A percentile compares a stretch with the other conserved stretches of the same genome.
Evolutionary conservation across 2,113 vertebrate species (phyloP).

Genomic region (Oenanthe oenanthe): DNA sequence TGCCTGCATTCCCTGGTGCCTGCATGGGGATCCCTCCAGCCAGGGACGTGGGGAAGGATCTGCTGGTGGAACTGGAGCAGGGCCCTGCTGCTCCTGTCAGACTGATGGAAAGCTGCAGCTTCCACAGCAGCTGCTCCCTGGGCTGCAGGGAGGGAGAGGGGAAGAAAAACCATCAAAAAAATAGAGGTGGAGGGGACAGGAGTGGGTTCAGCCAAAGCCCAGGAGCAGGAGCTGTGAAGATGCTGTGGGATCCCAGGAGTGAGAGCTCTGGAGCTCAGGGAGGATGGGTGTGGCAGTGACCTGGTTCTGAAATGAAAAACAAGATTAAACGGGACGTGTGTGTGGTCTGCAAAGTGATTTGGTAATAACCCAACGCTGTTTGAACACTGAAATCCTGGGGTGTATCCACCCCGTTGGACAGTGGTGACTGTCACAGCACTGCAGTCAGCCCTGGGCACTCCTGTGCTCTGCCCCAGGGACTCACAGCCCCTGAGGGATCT

Average conservation of each 20-base stretch:
- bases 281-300: background rate
- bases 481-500: background rate
- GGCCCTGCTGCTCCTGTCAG: accelerated
- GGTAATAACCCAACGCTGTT: background rate
- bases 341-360: background rate
- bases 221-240: background rate
- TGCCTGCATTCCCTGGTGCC: background rate
- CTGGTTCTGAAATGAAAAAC: background rate
- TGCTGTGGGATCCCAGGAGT: background rate
- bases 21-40: background rate
- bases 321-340: background rate
- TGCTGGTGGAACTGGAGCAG: background rate
- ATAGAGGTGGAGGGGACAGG: background rate
- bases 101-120: background rate
- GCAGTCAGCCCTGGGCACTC: background rate
- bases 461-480: background rate
- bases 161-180: background rate
- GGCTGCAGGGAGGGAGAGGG: background rate
- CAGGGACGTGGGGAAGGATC: background rate
- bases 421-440: background rate
- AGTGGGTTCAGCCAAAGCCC: background rate
- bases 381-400: background rate
- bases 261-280: background rate
- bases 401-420: accelerated
- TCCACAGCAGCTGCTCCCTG: background rate